Conservation (phyloP, 1,140 invertebrate species). For the Danaus melanippus region DNA sequence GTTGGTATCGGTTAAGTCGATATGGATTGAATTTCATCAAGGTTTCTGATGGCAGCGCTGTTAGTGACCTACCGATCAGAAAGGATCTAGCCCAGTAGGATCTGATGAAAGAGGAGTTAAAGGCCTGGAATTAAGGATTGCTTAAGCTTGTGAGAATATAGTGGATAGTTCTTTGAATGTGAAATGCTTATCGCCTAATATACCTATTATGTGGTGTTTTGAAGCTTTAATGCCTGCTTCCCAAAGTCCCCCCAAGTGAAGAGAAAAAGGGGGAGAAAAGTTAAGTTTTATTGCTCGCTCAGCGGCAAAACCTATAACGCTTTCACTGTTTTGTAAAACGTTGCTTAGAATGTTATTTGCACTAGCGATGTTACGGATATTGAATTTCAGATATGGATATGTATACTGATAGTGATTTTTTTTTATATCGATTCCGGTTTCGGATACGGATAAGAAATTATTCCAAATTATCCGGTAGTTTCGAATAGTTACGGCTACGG, state of each 20-base stretch:
- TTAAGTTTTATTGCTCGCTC: conserved; percentile 3
- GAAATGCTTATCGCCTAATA: neutral
- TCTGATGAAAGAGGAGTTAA: conserved; percentile 5
- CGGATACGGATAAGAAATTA: too few species aligned
- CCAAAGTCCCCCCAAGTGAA: conserved; percentile 6
- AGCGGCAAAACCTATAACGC: conserved; percentile 10
- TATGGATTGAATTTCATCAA: too few species aligned
- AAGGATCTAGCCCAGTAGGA: neutral
- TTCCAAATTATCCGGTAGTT: too few species aligned
- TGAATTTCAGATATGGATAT: too few species aligned
- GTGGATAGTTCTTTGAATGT: conserved; percentile 7
- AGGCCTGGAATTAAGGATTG: conserved; percentile 5
- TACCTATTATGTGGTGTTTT: conserved; percentile 4
- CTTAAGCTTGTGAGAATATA: conserved; percentile 4
- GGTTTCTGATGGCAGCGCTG: too few species aligned
- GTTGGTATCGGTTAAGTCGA: too few species aligned
- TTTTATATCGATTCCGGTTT: too few species aligned
- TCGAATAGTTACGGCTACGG: too few species aligned
- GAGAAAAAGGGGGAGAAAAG: conserved; percentile 2
- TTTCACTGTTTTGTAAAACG: conserved; percentile 8
- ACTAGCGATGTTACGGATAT: too few species aligned
- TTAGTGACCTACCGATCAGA: conserved; percentile 1
- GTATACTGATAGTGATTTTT: too few species aligned
- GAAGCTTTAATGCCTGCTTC: conserved; percentile 3
- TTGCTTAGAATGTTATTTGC: conserved; percentile 10